Evolutionary conservation across 2,113 vertebrate species (phyloP), one percentile per base, ranked within the genome.

Genomic region (Mormyrus iriodes): DNA sequence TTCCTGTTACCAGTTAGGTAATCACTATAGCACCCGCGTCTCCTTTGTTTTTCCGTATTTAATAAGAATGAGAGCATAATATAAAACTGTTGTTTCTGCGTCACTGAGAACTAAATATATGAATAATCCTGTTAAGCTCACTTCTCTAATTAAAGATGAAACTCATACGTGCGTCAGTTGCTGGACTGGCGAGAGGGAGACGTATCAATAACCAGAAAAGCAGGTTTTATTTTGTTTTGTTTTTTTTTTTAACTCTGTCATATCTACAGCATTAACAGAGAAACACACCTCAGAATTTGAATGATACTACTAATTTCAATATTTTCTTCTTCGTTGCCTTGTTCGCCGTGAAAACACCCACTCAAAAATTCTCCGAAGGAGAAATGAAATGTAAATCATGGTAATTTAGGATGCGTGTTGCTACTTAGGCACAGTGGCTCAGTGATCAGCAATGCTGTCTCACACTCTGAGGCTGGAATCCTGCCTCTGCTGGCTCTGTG

Each of bases 121-220:
- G n/a, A 82, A 44, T 88, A 17, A 53, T 51, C 73, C 73, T 19
- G 49, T n/a, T 82, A 88, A 39, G 31, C 76, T 55, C 65, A 88
- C 15, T 88, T 79, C 27, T 53, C 17, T 42, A 44, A 88, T 82
- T 82, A 35, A 46, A 12, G 3, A 21, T 0, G 10, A 55, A 73
- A 88, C 9, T 21, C 1, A 82, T 53, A 53, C 19, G 31, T 83
- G 31, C 49, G 69, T 82, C 73, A 88, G 15, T 42, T 49, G 19
- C 49, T 39, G 27, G 19, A 83, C 39, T 31, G 51, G 12, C 5
- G 7, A 79, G 13, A 15, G 27, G 13, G 44, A 52, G 3, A 31
- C n/a, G 17, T n/a, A 7, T 10, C 39, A 42, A 52, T 31, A 69
- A 31, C 61, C 24, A 6, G 39, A 17, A 88, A 51, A 42, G 44